Evolutionary conservation across 2,797 vertebrate genomes (phyloP).

Genomic region (Scolopax rusticola): DNA sequence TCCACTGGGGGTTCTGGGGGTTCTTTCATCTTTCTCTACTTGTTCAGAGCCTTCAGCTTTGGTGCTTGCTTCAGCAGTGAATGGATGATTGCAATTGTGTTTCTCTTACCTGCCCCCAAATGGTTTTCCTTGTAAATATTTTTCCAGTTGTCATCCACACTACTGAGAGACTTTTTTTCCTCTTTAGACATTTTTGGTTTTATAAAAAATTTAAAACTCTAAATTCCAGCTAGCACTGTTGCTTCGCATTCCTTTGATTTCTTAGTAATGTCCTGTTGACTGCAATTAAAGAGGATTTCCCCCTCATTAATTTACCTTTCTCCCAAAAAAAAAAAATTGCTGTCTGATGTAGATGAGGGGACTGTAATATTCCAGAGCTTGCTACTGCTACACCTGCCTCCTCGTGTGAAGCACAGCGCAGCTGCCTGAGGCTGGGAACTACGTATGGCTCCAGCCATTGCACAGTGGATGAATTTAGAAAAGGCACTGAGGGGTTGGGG

Average conservation of each 20-base stretch:
- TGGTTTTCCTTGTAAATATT: background rate
- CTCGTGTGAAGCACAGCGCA: background rate
- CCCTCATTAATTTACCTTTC: background rate
- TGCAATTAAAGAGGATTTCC: background rate
- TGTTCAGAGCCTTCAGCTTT: background rate
- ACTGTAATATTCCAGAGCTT: background rate
- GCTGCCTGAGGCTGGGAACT: background rate
- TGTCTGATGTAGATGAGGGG: background rate
- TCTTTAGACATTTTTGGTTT: background rate
- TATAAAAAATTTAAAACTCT: background rate
- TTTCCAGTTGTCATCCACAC: background rate
- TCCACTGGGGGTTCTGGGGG: accelerated
- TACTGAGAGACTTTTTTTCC: background rate
- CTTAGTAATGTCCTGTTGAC: background rate
- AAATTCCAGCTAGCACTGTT: background rate
- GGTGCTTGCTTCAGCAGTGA: background rate
- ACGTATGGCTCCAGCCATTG: background rate
- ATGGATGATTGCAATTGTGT: background rate
- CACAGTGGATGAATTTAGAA: background rate
- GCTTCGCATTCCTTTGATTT: background rate
- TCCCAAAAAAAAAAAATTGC: background rate
- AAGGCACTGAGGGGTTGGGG: background rate
- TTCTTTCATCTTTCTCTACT: background rate
- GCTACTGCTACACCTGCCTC: background rate
- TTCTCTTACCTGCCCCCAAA: background rate